phyloP scores from a whole-genome alignment of 2,113 vertebrate genomes.

The Oncorhynchus keta region DNA sequence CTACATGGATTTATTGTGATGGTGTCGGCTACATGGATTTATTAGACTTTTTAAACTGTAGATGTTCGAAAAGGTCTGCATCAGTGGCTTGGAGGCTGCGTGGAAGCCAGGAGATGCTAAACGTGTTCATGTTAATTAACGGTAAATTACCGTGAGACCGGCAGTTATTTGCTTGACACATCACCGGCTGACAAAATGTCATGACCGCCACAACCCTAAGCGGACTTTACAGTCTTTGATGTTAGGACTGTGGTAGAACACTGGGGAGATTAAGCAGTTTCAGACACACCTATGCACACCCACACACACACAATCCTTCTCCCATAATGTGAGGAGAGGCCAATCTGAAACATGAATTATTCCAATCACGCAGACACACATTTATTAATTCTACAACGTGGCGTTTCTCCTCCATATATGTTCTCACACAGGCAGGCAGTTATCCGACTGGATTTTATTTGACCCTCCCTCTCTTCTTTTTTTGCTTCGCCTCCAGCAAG shows the following conservation, averaged over 20 bases:
- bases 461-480: constrained; percentile 21
- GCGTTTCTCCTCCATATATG: constrained; percentile 19
- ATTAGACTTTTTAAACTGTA: no score
- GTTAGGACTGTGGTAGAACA: background rate
- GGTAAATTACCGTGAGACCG: no score
- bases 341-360: constrained; percentile 14
- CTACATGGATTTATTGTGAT: no score
- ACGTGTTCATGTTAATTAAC: no score
- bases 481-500: constrained; percentile 44
- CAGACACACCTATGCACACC: background rate
- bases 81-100: no score
- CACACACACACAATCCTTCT: constrained; percentile 5
- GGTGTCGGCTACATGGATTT: no score
- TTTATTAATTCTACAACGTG: constrained; percentile 28
- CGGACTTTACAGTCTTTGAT: background rate
- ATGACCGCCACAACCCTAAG: background rate
- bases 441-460: constrained; percentile 49
- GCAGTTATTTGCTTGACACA: no score
- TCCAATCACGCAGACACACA: constrained; percentile 8
- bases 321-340: background rate
- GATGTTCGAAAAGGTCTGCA: no score
- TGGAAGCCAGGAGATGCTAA: no score
- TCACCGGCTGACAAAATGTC: no score
- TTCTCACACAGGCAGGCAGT: constrained; percentile 21
- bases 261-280: background rate